Evolutionary conservation across 2,888 invertebrate genomes (phyloP), one percentile per base, ranked within the genome.

Genomic region (Caenorhabditis sulstoni): DNA sequence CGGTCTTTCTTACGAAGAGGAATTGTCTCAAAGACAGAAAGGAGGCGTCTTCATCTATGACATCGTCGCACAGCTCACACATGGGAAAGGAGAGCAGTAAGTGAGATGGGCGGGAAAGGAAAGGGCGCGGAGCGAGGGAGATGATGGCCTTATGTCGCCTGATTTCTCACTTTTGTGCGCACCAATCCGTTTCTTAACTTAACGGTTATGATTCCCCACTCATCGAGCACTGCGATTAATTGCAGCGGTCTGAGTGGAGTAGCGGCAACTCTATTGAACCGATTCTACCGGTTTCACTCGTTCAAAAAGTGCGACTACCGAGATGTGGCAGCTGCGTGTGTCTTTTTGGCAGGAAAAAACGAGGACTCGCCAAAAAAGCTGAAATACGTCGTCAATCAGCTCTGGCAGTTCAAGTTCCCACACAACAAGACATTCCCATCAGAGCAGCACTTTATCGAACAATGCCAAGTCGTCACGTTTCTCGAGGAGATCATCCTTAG

Each of bases 221-320:
- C 71, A 71, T 71, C 64, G 45, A 71, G 70, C 71, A 71, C 71
- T 71, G 71, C 71, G 62, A 64, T 71, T 62, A 22, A 74, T 74
- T 74, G 35, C 73, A 74, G 73, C 64, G 65, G 64, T 29, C 45
- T 65, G 52, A 81, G 97, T 92, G 98, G 97, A 92, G 98, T 97
- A 79, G 97, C 97, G 41, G 97, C 97, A 90, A 97, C 98, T 73
- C 98, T 98, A 90, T 97, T 98, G 97, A 98, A 99, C 92, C 93
- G 98, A 71, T 99, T 98, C 92, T 99, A 97, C 92, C 96, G 97
- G 92, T 97, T 96, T 92, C 97, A 98, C 91, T 96, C 97, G 14
- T 95, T 99, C 92, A 94, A 95, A 61, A 94, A 95, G 91, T 97
- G 97, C 91, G 95, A 96, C 92, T 83, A 74, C 50, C 65, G 74